A percentile compares a stretch with the other conserved stretches of the same genome.
Conservation (phyloP, 1,140 invertebrate genomes). For the Drosophila kohkoa region DNA sequence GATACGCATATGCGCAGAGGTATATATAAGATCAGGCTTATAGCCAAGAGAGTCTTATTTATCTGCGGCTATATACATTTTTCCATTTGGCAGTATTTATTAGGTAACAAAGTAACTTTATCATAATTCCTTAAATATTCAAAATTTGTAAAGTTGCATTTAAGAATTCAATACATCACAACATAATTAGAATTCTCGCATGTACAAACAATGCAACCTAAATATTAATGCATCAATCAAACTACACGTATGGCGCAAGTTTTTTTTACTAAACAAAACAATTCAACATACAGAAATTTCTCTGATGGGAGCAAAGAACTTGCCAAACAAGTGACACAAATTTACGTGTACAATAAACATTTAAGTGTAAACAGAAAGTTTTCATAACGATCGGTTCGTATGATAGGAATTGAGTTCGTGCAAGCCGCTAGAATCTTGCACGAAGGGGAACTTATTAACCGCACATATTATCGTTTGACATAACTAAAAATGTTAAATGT, state of each 20-base stretch:
- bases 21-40: too few relatives aligned
- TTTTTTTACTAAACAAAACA: constrained; percentile 45
- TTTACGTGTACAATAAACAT: constrained; percentile 24
- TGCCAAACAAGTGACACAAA: constrained; percentile 46
- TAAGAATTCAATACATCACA: too few relatives aligned
- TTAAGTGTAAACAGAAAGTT: constrained; percentile 43
- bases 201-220: neutral
- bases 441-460: constrained; percentile 15
- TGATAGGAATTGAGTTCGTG: constrained; percentile 51
- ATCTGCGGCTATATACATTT: too few relatives aligned
- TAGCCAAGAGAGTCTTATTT: too few relatives aligned
- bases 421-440: constrained; percentile 34
- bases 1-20: too few relatives aligned
- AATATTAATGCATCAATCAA: neutral
- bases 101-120: too few relatives aligned
- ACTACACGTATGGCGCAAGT: neutral
- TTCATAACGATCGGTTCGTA: constrained; percentile 37
- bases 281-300: constrained; percentile 54
- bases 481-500: constrained; percentile 31
- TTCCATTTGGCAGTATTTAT: too few relatives aligned
- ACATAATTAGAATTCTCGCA: neutral
- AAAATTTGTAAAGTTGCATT: too few relatives aligned
- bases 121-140: too few relatives aligned
- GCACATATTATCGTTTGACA: constrained; percentile 26
- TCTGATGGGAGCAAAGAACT: constrained; percentile 56